These are phyloP conservation scores for fruit fly (Drosophila melanogaster) DNA, from an alignment of 1,140 invertebrate genomes.

Conservation along the genomic window Release_6_plus_ISO1_MT NT_037436.4:12020001-12020500, in stretches of 20 bases:
- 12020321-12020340: conserved; percentile 39
- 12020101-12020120: not conserved
- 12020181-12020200: conserved; percentile 56
- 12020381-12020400: conserved; percentile 11
- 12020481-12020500: no score
- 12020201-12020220: conserved; percentile 35
- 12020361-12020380: conserved; percentile 27
- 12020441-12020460: not conserved
- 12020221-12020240: conserved; percentile 43
- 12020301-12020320: conserved; percentile 56
- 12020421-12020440: conserved; percentile 3
- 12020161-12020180: conserved; percentile 12
- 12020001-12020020: conserved; percentile 13
- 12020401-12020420: conserved; percentile 1
- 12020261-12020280: conserved; percentile 4
- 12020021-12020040: conserved; percentile 12
- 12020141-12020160: conserved; percentile 2
- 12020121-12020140: not conserved
- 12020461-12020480: not conserved
- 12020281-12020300: conserved; percentile 19
- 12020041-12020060: conserved; percentile 32
- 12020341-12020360: conserved; percentile 38
- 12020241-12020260: conserved; percentile 39
- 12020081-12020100: not conserved
- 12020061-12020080: not conserved